Conservation (phyloP, 2,888 invertebrate species). For the Linnaemya vulpina region DNA sequence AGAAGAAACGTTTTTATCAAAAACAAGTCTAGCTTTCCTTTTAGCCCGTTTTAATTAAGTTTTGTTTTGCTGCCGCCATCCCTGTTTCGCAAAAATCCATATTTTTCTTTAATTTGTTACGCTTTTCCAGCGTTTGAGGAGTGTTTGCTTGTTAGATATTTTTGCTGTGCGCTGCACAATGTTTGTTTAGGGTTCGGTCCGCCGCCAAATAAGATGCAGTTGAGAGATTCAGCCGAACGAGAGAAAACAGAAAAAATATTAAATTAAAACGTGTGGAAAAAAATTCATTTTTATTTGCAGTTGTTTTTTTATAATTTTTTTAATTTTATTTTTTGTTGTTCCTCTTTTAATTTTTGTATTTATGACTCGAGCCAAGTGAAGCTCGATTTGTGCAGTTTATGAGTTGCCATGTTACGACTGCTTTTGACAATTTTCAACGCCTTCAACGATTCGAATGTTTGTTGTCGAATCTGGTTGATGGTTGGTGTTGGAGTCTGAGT, state of each 20-base stretch:
- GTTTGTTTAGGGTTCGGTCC: slow-evolving; percentile 68
- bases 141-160: slow-evolving; percentile 47
- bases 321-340: neutral
- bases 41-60: neutral
- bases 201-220: slow-evolving; percentile 61
- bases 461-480: slow-evolving; percentile 7
- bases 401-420: slow-evolving; percentile 70
- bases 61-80: slow-evolving; percentile 7
- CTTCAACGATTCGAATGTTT: slow-evolving; percentile 52
- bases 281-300: slow-evolving; percentile 30
- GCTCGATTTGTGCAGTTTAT: slow-evolving; percentile 44
- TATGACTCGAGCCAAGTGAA: slow-evolving; percentile 48
- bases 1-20: neutral
- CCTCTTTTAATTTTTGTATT: slow-evolving; percentile 49
- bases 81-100: slow-evolving; percentile 15
- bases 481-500: slow-evolving; percentile 19
- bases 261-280: slow-evolving; percentile 20
- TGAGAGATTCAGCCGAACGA: slow-evolving; percentile 42
- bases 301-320: too few relatives aligned
- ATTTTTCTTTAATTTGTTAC: slow-evolving; percentile 36
- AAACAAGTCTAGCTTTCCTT: slow-evolving; percentile 13
- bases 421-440: slow-evolving; percentile 72
- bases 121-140: too few relatives aligned
- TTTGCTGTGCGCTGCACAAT: slow-evolving; percentile 15
- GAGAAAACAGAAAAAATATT: neutral